Conservation (phyloP, 2,888 invertebrate species). For the Hofmannophila pseudospretella region DNA sequence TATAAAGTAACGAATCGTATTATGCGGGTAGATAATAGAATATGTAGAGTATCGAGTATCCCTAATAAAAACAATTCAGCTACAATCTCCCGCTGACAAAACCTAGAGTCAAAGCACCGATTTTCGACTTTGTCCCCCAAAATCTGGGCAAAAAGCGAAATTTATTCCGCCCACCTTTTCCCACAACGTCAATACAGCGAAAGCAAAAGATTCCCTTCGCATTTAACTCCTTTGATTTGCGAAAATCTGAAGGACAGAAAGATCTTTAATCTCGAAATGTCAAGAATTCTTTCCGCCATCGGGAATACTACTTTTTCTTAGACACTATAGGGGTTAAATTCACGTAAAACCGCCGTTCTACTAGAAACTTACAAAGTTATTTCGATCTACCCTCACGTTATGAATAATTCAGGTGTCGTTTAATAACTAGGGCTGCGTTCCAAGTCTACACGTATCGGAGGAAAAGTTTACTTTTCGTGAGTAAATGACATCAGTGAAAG, state of each 20-base stretch:
- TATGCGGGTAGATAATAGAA: neutral
- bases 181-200: constrained; percentile 11
- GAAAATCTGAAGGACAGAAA: constrained; percentile 5
- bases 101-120: constrained; percentile 1
- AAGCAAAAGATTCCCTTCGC: constrained; percentile 8
- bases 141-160: constrained; percentile 7
- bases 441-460: too few species aligned
- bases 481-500: too few species aligned
- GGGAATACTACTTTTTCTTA: constrained; percentile 30
- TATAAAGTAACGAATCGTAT: too few species aligned
- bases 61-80: neutral
- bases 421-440: constrained; percentile 51
- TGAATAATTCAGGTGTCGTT: constrained; percentile 72
- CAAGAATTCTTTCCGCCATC: constrained; percentile 7
- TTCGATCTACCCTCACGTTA: constrained; percentile 61
- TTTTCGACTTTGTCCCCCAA: neutral
- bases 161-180: constrained; percentile 13
- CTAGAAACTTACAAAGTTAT: constrained; percentile 44
- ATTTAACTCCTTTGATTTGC: constrained; percentile 17
- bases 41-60: neutral
- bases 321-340: constrained; percentile 45
- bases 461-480: too few species aligned
- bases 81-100: neutral
- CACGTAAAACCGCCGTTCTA: constrained; percentile 24
- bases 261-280: constrained; percentile 11